Evolutionary conservation across 2,888 invertebrate genomes (phyloP), one percentile per base, ranked within the genome.

Genomic region (Cheilosia urbana): DNA sequence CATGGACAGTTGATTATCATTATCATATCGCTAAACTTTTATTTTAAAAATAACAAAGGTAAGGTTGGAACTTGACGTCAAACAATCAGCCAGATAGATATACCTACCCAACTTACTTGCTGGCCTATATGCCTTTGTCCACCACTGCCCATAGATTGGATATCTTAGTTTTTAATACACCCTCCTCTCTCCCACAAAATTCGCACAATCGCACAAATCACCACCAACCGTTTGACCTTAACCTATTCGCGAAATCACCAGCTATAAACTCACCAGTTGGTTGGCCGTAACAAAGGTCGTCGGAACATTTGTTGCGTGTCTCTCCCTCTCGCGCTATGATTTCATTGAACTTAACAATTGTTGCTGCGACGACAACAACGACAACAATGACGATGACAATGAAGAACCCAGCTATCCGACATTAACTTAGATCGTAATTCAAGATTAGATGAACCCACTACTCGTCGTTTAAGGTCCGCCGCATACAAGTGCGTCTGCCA

Each of bases 401-500:
- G 47, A 58, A 37, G 57, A 51, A 71, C 40, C 69, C 45, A 68
- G 62, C 53, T 71, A 78, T 63, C 45, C 66, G 63, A 63, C 73
- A 73, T 79, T 71, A 66, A 75, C 53, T 80, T 45, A 71, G 84
- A 85, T 85, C 65, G 76, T 62, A 66, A 79, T 71, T 76, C 62
- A 60, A 66, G 84, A 85, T 80, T 71, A 66, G 65, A 71, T 30
- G 27, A 84, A 58, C 69, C 78, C 78, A 84, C 73, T 55, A 63
- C 51, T 66, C 27, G 58, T 73, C 45, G 45, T 37, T 11, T 4
- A 45, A 17, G 45, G 45, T 17, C 11, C 37, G 13, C 11, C 37
- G 13, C 13, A 37, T 37, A 63, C 80, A 76, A 85, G 58, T 80
- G 85, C 76, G 80, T 85, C 72, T 85, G 85, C 85, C 80, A 51